A percentile compares a stretch with the other conserved stretches of the same genome.
These are phyloP conservation scores for Pheosia gnoma DNA, from an alignment of 2,888 invertebrate species.

Conservation along the genomic window DNA sequence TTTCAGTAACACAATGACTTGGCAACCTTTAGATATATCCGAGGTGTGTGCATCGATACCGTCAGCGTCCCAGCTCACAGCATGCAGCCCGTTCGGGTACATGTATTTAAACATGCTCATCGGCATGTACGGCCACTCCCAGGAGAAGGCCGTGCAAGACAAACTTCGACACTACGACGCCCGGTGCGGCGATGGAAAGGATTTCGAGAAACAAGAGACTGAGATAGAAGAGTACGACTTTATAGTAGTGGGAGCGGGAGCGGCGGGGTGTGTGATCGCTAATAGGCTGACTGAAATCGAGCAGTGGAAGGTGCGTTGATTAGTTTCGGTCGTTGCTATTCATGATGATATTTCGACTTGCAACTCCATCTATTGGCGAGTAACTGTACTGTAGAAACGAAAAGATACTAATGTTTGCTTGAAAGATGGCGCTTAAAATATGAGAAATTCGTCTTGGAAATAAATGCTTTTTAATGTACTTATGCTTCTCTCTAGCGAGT, in stretches of 20 bases:
- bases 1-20: slow-evolving; percentile 36
- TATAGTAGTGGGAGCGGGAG: slow-evolving; percentile 65
- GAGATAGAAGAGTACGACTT: slow-evolving; percentile 56
- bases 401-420: neutral
- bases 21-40: slow-evolving; percentile 50
- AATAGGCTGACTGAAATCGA: slow-evolving; percentile 55
- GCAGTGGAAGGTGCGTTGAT: slow-evolving; percentile 54
- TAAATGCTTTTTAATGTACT: no score
- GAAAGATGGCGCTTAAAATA: no score
- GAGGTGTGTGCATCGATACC: slow-evolving; percentile 41
- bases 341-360: neutral
- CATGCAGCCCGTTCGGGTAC: slow-evolving; percentile 56
- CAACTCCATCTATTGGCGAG: slow-evolving; percentile 14
- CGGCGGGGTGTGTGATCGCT: slow-evolving; percentile 65
- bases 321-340: neutral
- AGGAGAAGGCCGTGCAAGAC: slow-evolving; percentile 36
- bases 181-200: slow-evolving; percentile 3
- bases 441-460: no score
- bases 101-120: slow-evolving; percentile 57
- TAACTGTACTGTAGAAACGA: neutral
- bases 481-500: no score
- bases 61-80: slow-evolving; percentile 43
- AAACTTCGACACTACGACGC: slow-evolving; percentile 2
- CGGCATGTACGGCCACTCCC: slow-evolving; percentile 53
- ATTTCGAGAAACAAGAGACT: slow-evolving; percentile 12